Percentiles rank a stretch among this genome's conserved stretches.
phyloP scores from a whole-genome alignment of 2,113 vertebrate species.

The Dromas ardeola region DNA sequence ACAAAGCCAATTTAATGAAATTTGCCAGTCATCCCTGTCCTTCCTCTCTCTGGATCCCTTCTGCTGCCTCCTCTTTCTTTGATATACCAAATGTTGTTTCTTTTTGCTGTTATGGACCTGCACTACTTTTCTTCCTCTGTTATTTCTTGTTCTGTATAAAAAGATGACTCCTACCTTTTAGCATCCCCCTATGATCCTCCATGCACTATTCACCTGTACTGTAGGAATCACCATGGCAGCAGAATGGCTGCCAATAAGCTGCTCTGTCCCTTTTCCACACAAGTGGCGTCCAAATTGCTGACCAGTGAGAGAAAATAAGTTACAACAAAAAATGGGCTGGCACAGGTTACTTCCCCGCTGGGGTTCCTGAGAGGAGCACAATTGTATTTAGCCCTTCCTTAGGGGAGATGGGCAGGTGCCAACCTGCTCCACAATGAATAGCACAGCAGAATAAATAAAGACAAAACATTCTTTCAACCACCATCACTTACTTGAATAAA shows the following conservation, averaged over 20 bases:
- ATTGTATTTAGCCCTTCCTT: background rate
- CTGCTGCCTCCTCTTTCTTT: background rate
- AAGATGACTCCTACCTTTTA: background rate
- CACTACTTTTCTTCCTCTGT: background rate
- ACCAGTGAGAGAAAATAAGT: slow-evolving; percentile 44
- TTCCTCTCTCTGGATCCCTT: background rate
- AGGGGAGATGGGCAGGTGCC: background rate
- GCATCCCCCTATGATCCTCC: background rate
- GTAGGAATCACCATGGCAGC: slow-evolving; percentile 22
- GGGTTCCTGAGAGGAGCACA: background rate
- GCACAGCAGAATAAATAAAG: background rate
- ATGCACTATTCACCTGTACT: background rate
- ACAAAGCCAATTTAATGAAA: background rate
- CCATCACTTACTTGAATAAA: background rate
- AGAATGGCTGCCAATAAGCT: background rate
- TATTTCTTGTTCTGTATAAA: background rate
- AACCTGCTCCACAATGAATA: background rate
- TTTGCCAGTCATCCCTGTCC: background rate
- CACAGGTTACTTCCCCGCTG: background rate
- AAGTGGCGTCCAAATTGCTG: slow-evolving; percentile 42
- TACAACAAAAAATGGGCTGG: slow-evolving; percentile 3
- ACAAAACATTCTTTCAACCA: background rate
- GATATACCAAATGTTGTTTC: background rate
- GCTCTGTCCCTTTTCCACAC: background rate
- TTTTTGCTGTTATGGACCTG: background rate